Evolutionary conservation across 2,113 vertebrate species (phyloP).

Genomic region (Sceloporus undulatus): DNA sequence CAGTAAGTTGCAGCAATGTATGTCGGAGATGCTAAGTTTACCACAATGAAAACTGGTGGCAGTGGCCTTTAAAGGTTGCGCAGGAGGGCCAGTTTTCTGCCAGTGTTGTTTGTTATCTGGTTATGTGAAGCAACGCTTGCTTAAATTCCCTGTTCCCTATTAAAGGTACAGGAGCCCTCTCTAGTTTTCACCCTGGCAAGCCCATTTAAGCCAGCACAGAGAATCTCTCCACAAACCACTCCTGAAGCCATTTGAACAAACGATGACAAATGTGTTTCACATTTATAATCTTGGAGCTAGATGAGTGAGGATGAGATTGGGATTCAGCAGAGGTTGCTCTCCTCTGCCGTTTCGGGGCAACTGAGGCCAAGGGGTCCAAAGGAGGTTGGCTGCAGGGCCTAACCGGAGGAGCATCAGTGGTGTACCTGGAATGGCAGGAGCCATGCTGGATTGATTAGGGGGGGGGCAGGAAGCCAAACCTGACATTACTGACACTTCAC

Average conservation of each 20-base stretch:
- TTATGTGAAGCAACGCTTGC: too few relatives aligned
- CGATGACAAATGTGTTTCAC: conserved; percentile 80
- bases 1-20: too few relatives aligned
- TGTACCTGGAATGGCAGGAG: conserved; percentile 53
- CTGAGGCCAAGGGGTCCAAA: conserved; percentile 45
- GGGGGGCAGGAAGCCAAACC: conserved; percentile 83
- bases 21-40: too few relatives aligned
- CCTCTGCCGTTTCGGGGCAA: conserved; percentile 61
- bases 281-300: conserved; percentile 79
- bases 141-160: too few relatives aligned
- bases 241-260: conserved; percentile 59
- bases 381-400: conserved; percentile 57
- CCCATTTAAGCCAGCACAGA: conserved; percentile 83
- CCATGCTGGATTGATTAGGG: conserved; percentile 86
- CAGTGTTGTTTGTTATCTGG: too few relatives aligned
- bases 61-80: too few relatives aligned
- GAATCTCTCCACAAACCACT: conserved; percentile 78
- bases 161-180: too few relatives aligned
- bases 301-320: conserved; percentile 59
- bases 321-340: conserved; percentile 55
- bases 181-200: neutral
- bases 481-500: conserved; percentile 85
- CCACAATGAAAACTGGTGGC: too few relatives aligned
- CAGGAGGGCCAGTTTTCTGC: too few relatives aligned
- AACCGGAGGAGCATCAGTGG: conserved; percentile 37